phyloP scores from a whole-genome alignment of 1,140 invertebrate species.

The Fragariocoptes setiger region DNA sequence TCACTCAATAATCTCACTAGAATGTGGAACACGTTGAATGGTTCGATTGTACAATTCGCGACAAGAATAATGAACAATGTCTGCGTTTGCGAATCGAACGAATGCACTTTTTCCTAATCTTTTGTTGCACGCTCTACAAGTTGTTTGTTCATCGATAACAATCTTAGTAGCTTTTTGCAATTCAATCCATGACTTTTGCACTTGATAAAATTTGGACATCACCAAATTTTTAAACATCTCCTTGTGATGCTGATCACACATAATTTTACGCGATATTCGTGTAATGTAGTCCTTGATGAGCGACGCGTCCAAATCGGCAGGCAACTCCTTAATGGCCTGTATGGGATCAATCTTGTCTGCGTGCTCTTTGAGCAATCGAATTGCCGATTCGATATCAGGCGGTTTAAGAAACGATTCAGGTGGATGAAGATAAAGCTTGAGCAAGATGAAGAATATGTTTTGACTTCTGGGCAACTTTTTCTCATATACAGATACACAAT shows the following conservation, averaged over 20 bases:
- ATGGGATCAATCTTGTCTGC: constrained; percentile 44
- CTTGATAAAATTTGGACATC: constrained; percentile 18
- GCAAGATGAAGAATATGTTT: constrained; percentile 22
- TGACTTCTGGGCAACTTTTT: constrained; percentile 19
- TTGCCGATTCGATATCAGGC: constrained; percentile 38
- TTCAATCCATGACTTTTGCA: constrained; percentile 39
- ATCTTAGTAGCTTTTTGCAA: constrained; percentile 40
- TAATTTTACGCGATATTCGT: constrained; percentile 4
- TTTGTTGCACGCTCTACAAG: constrained; percentile 67
- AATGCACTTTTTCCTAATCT: constrained; percentile 65
- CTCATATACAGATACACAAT: constrained; percentile 31
- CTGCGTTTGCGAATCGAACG: constrained; percentile 57
- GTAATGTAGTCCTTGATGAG: constrained; percentile 9
- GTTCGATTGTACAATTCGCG: constrained; percentile 14
- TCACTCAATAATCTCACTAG: too few relatives aligned
- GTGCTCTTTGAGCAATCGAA: constrained; percentile 43
- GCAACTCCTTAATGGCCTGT: constrained; percentile 20
- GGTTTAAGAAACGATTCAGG: constrained; percentile 18
- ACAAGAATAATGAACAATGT: constrained; percentile 69
- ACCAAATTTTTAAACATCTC: constrained; percentile 9
- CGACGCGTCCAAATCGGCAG: constrained; percentile 3
- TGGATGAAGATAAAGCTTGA: constrained; percentile 23
- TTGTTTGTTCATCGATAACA: constrained; percentile 45
- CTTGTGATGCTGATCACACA: constrained; percentile 8
- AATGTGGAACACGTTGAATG: too few relatives aligned